phyloP scores from a whole-genome alignment of 2,113 vertebrate genomes.

The Ia io region DNA sequence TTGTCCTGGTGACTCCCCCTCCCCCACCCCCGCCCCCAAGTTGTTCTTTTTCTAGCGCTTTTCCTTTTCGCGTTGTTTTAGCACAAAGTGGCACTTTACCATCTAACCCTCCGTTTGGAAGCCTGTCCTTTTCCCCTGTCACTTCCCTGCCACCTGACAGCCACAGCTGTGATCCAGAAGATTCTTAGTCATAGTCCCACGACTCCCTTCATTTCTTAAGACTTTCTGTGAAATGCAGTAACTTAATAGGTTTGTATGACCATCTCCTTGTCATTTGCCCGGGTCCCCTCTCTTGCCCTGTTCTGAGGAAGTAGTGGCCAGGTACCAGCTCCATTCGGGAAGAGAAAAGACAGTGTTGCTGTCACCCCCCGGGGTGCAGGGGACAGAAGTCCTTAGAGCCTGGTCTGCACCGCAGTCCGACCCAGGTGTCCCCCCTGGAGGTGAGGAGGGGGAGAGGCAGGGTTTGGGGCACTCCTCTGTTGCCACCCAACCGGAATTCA shows the following conservation, averaged over 20 bases:
- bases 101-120: conserved; percentile 62
- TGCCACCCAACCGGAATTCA: conserved; percentile 45
- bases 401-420: background rate
- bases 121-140: conserved; percentile 34
- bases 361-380: background rate
- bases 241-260: conserved; percentile 59
- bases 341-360: background rate
- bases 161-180: background rate
- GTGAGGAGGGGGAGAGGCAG: background rate
- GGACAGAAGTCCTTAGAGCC: background rate
- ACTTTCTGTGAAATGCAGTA: conserved; percentile 74
- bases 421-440: conserved; percentile 44
- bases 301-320: background rate
- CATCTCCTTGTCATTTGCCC: conserved; percentile 65
- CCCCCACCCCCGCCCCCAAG: background rate
- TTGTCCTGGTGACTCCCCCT: background rate
- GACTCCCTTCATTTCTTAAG: conserved; percentile 36
- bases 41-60: background rate
- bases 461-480: conserved; percentile 40
- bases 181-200: conserved; percentile 35
- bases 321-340: background rate
- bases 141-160: background rate
- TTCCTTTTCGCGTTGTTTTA: conserved; percentile 28
- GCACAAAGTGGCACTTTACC: conserved; percentile 81
- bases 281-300: conserved; percentile 52